Conservation (phyloP, 2,113 vertebrate genomes). For the Uropsilus gracilis region DNA sequence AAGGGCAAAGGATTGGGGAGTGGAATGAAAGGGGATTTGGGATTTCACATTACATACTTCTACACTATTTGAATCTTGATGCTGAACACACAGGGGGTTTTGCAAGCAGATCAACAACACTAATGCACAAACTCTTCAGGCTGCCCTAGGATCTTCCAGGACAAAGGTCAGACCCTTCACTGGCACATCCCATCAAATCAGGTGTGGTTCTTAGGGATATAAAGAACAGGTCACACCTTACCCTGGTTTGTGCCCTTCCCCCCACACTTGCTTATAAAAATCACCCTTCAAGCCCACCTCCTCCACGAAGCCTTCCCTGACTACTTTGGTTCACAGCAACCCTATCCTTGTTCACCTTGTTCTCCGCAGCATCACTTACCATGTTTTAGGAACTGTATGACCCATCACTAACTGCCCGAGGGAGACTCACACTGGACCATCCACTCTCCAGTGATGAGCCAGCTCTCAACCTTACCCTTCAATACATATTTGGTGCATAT, state of each 20-base stretch:
- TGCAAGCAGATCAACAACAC: not conserved
- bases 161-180: not conserved
- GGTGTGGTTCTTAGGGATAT: accelerated
- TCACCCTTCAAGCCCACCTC: not conserved
- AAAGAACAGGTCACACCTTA: accelerated
- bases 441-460: not conserved
- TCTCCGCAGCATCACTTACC: not conserved
- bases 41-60: not conserved
- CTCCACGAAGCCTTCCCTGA: not conserved
- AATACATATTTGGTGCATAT: not conserved
- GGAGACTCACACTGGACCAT: not conserved
- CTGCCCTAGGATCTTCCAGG: not conserved
- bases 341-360: not conserved
- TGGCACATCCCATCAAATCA: not conserved
- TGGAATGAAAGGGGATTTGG: not conserved
- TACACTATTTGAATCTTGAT: not conserved
- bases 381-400: accelerated
- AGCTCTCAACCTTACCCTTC: not conserved
- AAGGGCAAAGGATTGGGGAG: not conserved
- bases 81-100: not conserved
- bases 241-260: not conserved
- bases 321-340: not conserved
- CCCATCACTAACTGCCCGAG: not conserved
- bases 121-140: not conserved
- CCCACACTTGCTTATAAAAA: not conserved